Base-by-base conservation (phyloP, 2,888 invertebrate species). In the Horisme vitalbata region DNA sequence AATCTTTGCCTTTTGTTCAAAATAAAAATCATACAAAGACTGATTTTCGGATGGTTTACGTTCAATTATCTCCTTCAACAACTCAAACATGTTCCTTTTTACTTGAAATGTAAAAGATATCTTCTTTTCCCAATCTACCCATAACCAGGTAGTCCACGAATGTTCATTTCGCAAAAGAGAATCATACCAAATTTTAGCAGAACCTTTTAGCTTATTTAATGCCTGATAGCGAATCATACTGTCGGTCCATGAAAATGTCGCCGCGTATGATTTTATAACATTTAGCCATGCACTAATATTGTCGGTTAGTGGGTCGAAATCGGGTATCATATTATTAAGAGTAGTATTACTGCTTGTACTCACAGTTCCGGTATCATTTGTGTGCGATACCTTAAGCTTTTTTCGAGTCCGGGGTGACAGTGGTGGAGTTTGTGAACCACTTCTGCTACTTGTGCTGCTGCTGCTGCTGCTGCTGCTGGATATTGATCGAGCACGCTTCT, bases 401-500 rank as follows among this genome's bases (percentile, higher is more conserved):
- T 21, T 21, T 2, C 7, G 3, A 21, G 21, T 8, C 8, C 21
- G 7, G 21, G 21, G 21, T 21, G 3, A 8, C 21, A 21, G 3
- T 21, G 21, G 21, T 7, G 21, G 7, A 2, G 21, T 7, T 21
- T 7, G 21, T 7, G 21, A 21, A 5, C 21, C 21, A 8, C 21
- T 21, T 3, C 21, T 21, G 21, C 21, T 21, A 8, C 21, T 21
- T 21, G 21, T 8, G 15, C 8, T 21, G 7, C 6, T 21, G 8
- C 21, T 21, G 21, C 47, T 77, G 2, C 72, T 21, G 21, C 21
- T 21, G 39, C 32, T 30, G 23, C n/a, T 15, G 24, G 8, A 21
- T 5, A 8, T 7, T 5, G 21, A 21, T 21, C 21, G 21, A 21
- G 21, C 21, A 21, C 21, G 21, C 21, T 21, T 21, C 21, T 8